Evolutionary conservation across 30 jellyfish, hydroid and myxozoan genomes (phyloP), one percentile per base, ranked within the genome.

Genomic region (Clytia hemisphaerica): DNA sequence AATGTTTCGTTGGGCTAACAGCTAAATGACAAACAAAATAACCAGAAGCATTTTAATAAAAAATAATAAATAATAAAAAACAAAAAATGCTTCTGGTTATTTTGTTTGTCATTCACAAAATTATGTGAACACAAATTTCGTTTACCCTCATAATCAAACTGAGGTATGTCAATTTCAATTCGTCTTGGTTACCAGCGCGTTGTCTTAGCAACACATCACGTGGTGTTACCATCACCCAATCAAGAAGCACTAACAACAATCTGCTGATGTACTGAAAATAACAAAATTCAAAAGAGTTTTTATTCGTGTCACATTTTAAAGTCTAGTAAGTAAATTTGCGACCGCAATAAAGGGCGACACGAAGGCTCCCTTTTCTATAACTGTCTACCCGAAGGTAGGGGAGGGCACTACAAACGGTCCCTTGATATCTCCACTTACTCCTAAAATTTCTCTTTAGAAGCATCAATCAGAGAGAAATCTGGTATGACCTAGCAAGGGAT

Each of bases 141-240:
- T 55, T 12, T 67, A 88, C 97, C 93, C 81, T 75, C 80, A 80
- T 73, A 1, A 73, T 68, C 28, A 88, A 76, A 5, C 89, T 93
- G 50, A 88, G 76, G 38, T 88, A 88, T 10, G 94, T 73, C 10
- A 79, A 75, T 6, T 85, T 85, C 19, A 48, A 90, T 4, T 85
- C 84, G 29, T 80, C 94, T 16, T 24, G 67, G 6, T 40, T 25
- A n/a, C n/a, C n/a, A 30, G 61, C 16, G 37, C 78, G 79, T 40
- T 93, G 63, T 33, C 68, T 88, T 25, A 80, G 71, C 51, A 88
- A 38, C 48, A 38, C 77, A 1, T 76, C 94, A 4, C 35, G 64
- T 25, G 97, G 93, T 24, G 81, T 70, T 15, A 57, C 91, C 94
- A 88, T 75, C 30, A 84, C 82, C 97, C 97, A 88, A 67, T 88